Evolutionary conservation across 2,113 vertebrate genomes (phyloP).

Genomic region (Turnix velox): DNA sequence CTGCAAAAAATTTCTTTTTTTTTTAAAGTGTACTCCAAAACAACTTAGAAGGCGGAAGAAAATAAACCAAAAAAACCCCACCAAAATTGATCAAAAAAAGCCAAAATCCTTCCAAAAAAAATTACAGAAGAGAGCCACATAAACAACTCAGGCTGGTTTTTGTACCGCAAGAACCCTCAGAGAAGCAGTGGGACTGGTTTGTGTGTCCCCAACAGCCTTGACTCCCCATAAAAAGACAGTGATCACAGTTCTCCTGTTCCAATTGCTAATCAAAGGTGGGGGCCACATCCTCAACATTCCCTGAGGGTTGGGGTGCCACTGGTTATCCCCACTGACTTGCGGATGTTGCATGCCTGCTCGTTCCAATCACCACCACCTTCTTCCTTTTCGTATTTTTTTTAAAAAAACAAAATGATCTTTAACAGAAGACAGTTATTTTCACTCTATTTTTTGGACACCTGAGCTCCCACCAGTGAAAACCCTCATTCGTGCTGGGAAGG

Average conservation of each 20-base stretch:
- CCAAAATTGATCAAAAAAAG: background rate
- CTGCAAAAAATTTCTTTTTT: background rate
- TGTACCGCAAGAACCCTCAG: background rate
- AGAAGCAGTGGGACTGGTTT: background rate
- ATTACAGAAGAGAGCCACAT: background rate
- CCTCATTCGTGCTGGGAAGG: background rate
- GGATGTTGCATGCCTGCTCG: background rate
- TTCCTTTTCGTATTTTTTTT: background rate
- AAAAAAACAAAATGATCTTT: background rate
- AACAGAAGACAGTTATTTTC: background rate
- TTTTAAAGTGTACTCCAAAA: background rate
- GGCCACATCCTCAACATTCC: background rate
- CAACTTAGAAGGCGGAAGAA: background rate
- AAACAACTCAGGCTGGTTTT: background rate
- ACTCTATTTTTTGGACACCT: background rate
- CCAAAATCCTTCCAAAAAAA: background rate
- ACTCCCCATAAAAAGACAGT: too few species aligned
- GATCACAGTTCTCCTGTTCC: too few species aligned
- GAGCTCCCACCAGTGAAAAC: background rate
- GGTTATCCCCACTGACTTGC: background rate
- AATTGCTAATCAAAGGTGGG: too few species aligned
- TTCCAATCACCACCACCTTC: background rate
- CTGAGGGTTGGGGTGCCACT: too few species aligned
- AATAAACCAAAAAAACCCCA: too few species aligned
- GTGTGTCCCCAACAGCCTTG: too few species aligned